Evolutionary conservation across 2,888 invertebrate species (phyloP).

Genomic region (Halictus ligatus): DNA sequence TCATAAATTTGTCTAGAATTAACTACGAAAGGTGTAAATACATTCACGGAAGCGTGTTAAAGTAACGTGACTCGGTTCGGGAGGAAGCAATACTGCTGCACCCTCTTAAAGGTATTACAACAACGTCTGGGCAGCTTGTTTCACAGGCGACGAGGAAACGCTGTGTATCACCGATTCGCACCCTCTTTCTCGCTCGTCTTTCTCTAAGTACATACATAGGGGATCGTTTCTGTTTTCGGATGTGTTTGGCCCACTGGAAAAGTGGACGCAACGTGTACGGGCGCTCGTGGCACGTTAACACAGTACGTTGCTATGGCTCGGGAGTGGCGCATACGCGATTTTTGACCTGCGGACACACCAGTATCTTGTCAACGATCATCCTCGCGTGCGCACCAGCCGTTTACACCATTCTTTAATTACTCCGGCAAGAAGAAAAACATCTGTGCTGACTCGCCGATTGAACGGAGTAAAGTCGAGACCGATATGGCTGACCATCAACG

Average conservation of each 20-base stretch:
- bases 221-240: slow-evolving; percentile 51
- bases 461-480: slow-evolving; percentile 19
- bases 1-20: neutral
- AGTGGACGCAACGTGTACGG: slow-evolving; percentile 61
- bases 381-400: slow-evolving; percentile 37
- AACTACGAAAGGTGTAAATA: neutral
- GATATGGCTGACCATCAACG: neutral
- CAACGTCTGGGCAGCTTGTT: slow-evolving; percentile 38
- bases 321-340: slow-evolving; percentile 47
- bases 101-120: slow-evolving; percentile 65
- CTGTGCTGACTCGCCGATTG: slow-evolving; percentile 46
- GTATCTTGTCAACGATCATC: slow-evolving; percentile 25
- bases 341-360: slow-evolving; percentile 51
- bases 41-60: neutral
- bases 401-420: slow-evolving; percentile 31
- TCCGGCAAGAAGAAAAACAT: slow-evolving; percentile 56
- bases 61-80: neutral
- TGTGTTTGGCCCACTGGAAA: slow-evolving; percentile 49
- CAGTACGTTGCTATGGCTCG: slow-evolving; percentile 56
- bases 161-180: neutral
- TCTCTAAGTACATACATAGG: slow-evolving; percentile 62
- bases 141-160: slow-evolving; percentile 28
- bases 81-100: neutral
- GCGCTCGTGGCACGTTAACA: slow-evolving; percentile 58
- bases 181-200: neutral